Conservation (phyloP, 2,797 vertebrate species). For the Parotocinclus haroldoi region DNA sequence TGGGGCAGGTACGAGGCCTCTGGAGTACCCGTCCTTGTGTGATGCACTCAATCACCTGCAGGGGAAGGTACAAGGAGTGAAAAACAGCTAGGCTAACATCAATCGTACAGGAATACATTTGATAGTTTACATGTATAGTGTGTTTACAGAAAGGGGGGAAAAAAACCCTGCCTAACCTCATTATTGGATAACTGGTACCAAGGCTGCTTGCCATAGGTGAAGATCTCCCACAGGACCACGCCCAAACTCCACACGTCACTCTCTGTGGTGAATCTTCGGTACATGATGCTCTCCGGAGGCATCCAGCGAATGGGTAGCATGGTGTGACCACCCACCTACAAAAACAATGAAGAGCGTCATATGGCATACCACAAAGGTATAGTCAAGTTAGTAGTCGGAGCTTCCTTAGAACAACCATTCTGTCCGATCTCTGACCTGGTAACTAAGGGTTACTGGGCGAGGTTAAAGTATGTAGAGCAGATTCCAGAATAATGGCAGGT, state of each 20-base stretch:
- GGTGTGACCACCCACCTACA: conserved; percentile 94
- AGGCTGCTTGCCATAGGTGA: conserved; percentile 99
- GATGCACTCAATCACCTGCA: conserved; percentile 97
- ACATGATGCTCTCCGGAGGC: conserved; percentile 99
- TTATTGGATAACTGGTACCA: conserved; percentile 99
- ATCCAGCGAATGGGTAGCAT: conserved; percentile 99
- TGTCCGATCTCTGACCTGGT: too few relatives aligned
- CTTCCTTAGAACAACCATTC: too few relatives aligned
- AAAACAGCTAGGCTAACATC: too few relatives aligned
- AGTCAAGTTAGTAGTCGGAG: too few relatives aligned
- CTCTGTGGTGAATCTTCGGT: conserved; percentile 97
- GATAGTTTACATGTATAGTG: too few relatives aligned
- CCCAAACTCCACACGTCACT: conserved; percentile 98
- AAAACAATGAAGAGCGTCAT: conserved; percentile 6
- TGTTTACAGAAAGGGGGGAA: too few relatives aligned
- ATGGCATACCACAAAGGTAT: neutral
- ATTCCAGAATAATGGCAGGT: too few relatives aligned
- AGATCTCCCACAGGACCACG: conserved; percentile 98
- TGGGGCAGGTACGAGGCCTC: conserved; percentile 92
- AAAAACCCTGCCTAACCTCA: conserved; percentile 83
- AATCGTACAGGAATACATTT: too few relatives aligned
- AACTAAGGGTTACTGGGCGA: too few relatives aligned
- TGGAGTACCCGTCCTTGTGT: conserved; percentile 96
- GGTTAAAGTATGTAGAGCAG: too few relatives aligned
- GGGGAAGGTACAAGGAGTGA: conserved; percentile 12